Percentiles rank a stretch among this genome's conserved stretches.
These are phyloP conservation scores for Pygmarrhopalites habei DNA, from an alignment of 1,140 invertebrate species.

Conservation along the genomic window DNA sequence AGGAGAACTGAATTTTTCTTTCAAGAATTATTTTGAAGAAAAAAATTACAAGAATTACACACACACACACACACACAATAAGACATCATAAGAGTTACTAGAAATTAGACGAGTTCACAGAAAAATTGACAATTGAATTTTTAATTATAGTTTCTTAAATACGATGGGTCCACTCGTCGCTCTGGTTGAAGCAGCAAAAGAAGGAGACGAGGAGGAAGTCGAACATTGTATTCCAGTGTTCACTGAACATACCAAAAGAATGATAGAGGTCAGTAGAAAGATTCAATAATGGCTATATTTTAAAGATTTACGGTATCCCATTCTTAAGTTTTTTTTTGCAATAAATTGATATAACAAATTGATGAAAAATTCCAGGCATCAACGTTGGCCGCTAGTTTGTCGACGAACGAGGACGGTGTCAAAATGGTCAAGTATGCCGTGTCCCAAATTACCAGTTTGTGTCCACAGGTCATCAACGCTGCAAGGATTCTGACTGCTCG, in stretches of 20 bases:
- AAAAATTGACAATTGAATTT: no score
- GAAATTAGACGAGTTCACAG: no score
- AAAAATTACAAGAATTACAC: no score
- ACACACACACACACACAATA: no score
- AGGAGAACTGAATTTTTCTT: no score
- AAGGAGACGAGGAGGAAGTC: slow-evolving; percentile 87
- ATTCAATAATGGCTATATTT: no score
- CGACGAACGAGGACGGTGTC: slow-evolving; percentile 93
- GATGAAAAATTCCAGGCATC: slow-evolving; percentile 84
- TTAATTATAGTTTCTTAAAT: slow-evolving; percentile 74
- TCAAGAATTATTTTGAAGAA: no score
- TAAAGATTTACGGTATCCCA: no score
- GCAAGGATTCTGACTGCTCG: slow-evolving; percentile 83
- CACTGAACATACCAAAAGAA: slow-evolving; percentile 92
- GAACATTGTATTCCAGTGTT: slow-evolving; percentile 81
- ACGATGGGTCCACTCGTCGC: slow-evolving; percentile 91
- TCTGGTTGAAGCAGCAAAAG: slow-evolving; percentile 88
- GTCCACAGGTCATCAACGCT: slow-evolving; percentile 96
- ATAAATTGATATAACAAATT: no score
- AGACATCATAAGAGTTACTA: no score
- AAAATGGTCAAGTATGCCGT: slow-evolving; percentile 97
- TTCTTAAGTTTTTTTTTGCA: no score
- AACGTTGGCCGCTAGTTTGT: slow-evolving; percentile 96
- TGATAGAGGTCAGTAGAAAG: slow-evolving; percentile 91
- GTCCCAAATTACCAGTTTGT: slow-evolving; percentile 85